These are phyloP conservation scores for Andrena fulva DNA, from an alignment of 2,888 invertebrate species.

Conservation along the genomic window DNA sequence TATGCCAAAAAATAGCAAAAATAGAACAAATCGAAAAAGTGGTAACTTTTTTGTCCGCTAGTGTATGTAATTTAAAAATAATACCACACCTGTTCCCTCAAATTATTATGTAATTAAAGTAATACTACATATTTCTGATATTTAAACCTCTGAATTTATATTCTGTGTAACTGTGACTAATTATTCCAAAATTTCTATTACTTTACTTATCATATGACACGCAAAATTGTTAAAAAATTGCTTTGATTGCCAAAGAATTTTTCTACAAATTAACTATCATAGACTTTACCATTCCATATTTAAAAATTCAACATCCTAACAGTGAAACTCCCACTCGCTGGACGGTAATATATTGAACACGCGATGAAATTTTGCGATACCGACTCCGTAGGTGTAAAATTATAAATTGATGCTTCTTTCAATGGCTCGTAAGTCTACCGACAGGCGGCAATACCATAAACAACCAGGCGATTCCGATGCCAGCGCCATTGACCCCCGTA, in stretches of 20 bases:
- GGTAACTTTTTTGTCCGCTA: too few species aligned
- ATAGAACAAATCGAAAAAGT: too few species aligned
- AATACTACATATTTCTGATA: neutral
- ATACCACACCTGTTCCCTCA: neutral
- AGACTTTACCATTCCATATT: neutral
- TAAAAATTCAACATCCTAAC: neutral
- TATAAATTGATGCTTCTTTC: conserved; percentile 46
- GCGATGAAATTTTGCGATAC: neutral
- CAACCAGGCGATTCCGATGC: conserved; percentile 52
- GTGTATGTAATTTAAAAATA: too few species aligned
- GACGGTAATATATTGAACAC: neutral
- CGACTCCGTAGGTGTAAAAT: conserved; percentile 39
- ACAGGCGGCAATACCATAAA: conserved; percentile 44
- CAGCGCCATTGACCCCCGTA: conserved; percentile 29
- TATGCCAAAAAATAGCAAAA: too few species aligned
- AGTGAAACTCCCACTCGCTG: neutral
- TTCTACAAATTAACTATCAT: neutral
- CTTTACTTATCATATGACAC: neutral
- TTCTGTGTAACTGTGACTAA: neutral
- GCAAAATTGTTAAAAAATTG: neutral
- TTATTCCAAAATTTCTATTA: too few species aligned
- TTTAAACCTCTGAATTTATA: neutral
- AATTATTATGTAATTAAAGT: neutral
- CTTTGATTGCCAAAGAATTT: neutral
- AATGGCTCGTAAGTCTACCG: conserved; percentile 45